A percentile compares a stretch with the other conserved stretches of the same genome.
These are phyloP conservation scores for Orthosia incerta DNA, from an alignment of 2,888 invertebrate genomes.

Conservation along the genomic window DNA sequence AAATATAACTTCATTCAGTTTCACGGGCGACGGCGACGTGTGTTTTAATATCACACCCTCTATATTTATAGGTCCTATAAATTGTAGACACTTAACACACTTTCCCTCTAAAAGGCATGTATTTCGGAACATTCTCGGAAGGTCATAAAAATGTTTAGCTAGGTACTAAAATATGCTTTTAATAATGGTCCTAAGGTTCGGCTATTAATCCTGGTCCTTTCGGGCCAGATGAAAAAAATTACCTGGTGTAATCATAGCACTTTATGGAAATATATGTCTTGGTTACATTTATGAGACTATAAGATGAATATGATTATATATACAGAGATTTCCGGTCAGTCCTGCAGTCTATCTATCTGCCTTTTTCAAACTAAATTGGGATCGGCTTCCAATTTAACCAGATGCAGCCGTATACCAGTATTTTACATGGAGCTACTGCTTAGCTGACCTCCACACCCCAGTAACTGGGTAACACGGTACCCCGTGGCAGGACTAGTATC, in stretches of 20 bases:
- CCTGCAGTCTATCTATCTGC: background rate
- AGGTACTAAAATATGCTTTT: conserved; percentile 67
- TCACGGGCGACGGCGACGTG: conserved; percentile 17
- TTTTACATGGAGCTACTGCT: no score
- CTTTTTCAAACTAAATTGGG: no score
- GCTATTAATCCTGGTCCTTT: conserved; percentile 65
- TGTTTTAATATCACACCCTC: conserved; percentile 52
- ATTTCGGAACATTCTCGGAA: conserved; percentile 56
- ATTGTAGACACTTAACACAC: conserved; percentile 58
- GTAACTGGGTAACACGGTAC: no score
- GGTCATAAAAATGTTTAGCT: conserved; percentile 65
- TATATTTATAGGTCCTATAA: conserved; percentile 61
- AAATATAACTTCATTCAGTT: conserved; percentile 32
- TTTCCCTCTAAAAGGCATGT: conserved; percentile 54
- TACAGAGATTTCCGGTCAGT: background rate
- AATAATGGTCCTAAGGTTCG: conserved; percentile 60
- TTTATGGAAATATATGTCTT: conserved; percentile 59
- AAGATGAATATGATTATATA: conserved; percentile 11
- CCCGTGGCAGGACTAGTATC: no score
- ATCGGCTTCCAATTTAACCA: no score
- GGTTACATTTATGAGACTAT: conserved; percentile 52
- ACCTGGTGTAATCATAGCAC: conserved; percentile 59
- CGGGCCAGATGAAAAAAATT: conserved; percentile 64
- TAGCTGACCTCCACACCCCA: no score
- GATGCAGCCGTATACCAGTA: no score